phyloP scores from a whole-genome alignment of 2,113 vertebrate genomes.

The Zosterops japonicus region DNA sequence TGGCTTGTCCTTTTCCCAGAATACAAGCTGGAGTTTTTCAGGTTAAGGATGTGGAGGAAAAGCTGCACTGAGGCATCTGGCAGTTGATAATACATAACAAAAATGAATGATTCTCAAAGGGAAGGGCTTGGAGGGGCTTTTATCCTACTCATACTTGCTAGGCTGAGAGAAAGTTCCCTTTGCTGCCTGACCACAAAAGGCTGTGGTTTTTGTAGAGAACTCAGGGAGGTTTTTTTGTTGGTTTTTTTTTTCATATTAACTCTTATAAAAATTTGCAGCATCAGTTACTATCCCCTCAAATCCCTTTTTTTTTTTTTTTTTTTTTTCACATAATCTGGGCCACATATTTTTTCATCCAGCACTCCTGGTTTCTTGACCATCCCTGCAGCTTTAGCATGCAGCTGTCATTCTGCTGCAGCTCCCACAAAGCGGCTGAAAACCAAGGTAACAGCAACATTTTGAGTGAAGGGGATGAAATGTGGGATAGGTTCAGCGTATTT shows the following conservation, averaged over 20 bases:
- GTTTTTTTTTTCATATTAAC: background rate
- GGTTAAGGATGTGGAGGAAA: background rate
- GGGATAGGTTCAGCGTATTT: conserved; percentile 70
- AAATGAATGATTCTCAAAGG: background rate
- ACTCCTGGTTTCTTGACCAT: background rate
- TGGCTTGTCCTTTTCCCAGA: background rate
- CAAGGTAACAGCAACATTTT: conserved; percentile 66
- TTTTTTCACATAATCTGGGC: background rate
- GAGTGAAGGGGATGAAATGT: conserved; percentile 65
- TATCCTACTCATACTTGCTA: background rate
- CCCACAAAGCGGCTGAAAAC: conserved; percentile 63
- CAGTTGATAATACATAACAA: background rate
- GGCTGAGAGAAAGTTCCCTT: background rate
- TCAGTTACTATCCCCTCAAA: background rate
- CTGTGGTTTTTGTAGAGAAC: background rate
- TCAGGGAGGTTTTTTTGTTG: fast-evolving
- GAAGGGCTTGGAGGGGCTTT: background rate
- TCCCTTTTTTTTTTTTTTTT: background rate
- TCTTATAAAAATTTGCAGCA: background rate
- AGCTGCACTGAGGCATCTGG: background rate
- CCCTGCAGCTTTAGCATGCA: conserved; percentile 34
- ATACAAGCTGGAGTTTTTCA: background rate
- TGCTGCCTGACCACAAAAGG: background rate
- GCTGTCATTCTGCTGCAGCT: conserved; percentile 31
- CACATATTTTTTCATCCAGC: background rate